Evolutionary conservation across 2,888 invertebrate species (phyloP), one percentile per base, ranked within the genome.

Genomic region (Hirudinaria manillensis): DNA sequence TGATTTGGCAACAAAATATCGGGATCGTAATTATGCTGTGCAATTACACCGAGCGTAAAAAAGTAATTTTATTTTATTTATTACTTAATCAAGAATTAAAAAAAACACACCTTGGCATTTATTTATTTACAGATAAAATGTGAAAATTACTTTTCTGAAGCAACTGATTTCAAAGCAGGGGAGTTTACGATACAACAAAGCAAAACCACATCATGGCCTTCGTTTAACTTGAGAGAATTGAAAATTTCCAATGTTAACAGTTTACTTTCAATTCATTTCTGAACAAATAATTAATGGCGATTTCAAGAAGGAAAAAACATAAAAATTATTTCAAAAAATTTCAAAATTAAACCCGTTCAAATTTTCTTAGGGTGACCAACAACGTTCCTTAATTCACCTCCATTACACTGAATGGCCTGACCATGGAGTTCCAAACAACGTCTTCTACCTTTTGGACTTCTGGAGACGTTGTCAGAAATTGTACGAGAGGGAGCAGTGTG

Each of bases 21-120:
- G 32, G 88, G 53, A 86, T 90, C 21, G 89, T 91, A 78, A 89
- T 91, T 0, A 91, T 91, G 90, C 86, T 91, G 3, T 90, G 91
- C 2, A 89, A 89, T 80, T 88, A 90, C 76, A 85, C 89, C 1
- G 91, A 91, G 85, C 88, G 89, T 78, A 89, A 89, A 78, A 88
- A 88, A 85, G 90, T 90, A 85, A 56, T 56, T 21, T 24, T 56
- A 56, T 24, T 56, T 13, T 24, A 27, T 56, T 56, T 56, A 56
- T 6, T 56, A 27, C 27, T 6, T 53, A 53, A 53, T 16, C 21
- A 21, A 53, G 21, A 21, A 16, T 53, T 53, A 53, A 53, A 13
- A 53, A 53, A 53, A 13, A 16, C 21, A 53, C 21, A 16, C 21
- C 13, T 53, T 53, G 13, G 53, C 13, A 16, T 53, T 53, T 53